These are phyloP conservation scores for Paramormyrops hopkinsi DNA, from an alignment of 2,797 vertebrate genomes.

Conservation along the genomic window DNA sequence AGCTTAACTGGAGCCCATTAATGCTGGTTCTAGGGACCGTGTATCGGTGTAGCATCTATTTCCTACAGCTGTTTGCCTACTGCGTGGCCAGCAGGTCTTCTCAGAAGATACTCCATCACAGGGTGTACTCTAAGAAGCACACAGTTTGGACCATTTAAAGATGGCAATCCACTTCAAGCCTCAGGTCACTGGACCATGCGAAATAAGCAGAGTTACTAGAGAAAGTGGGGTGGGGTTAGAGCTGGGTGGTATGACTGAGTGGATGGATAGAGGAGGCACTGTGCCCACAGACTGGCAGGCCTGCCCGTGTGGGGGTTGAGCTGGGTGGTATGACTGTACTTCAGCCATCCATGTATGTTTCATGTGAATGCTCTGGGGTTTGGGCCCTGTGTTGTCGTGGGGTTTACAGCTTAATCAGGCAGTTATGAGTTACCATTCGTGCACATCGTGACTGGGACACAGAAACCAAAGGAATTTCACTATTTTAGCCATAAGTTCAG, in stretches of 20 bases:
- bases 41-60: not conserved
- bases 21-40: not conserved
- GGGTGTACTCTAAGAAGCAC: not conserved
- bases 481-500: not conserved
- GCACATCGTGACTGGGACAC: not conserved
- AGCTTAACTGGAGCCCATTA: not conserved
- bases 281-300: too few relatives aligned
- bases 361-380: too few relatives aligned
- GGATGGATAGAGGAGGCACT: too few relatives aligned
- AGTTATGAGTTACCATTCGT: not conserved
- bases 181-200: not conserved
- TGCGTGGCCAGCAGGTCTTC: not conserved
- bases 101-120: not conserved
- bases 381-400: too few relatives aligned
- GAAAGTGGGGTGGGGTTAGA: not conserved
- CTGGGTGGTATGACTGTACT: too few relatives aligned
- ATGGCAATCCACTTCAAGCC: not conserved
- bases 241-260: too few relatives aligned
- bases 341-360: too few relatives aligned
- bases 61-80: not conserved
- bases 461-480: not conserved
- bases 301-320: too few relatives aligned
- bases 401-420: not conserved
- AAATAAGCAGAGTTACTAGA: not conserved
- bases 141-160: not conserved